Conservation (phyloP, 2,888 invertebrate species). For the Drosophila subsilvestris region DNA sequence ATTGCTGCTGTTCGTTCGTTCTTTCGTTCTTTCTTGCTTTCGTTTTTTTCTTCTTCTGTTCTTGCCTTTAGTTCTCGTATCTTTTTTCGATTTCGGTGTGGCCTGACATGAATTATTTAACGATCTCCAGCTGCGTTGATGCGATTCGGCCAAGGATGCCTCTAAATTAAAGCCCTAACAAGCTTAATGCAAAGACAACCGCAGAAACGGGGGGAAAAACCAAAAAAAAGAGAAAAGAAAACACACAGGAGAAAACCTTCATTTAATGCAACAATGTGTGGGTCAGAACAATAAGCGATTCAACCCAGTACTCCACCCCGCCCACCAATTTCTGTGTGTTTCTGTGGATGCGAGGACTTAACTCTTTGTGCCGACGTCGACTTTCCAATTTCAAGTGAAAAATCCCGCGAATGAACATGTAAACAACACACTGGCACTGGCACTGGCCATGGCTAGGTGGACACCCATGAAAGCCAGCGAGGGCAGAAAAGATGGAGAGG, state of each 20-base stretch:
- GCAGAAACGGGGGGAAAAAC: slow-evolving; percentile 35
- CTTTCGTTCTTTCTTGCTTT: slow-evolving; percentile 37
- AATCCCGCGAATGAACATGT: slow-evolving; percentile 79
- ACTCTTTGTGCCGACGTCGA: slow-evolving; percentile 70
- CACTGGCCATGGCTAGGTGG: slow-evolving; percentile 56
- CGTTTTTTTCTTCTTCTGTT: slow-evolving; percentile 3
- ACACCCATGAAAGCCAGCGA: slow-evolving; percentile 29
- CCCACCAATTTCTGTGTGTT: background rate
- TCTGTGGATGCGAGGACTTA: slow-evolving; percentile 62
- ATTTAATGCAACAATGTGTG: slow-evolving; percentile 69
- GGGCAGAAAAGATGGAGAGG: background rate
- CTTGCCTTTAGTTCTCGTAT: slow-evolving; percentile 16
- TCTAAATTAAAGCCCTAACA: slow-evolving; percentile 76
- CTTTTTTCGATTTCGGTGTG: slow-evolving; percentile 38
- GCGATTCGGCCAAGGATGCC: slow-evolving; percentile 71
- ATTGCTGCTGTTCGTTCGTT: slow-evolving; percentile 66
- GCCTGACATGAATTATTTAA: slow-evolving; percentile 80
- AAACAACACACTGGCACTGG: slow-evolving; percentile 66
- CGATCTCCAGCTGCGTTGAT: slow-evolving; percentile 79
- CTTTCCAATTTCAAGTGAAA: slow-evolving; percentile 80
- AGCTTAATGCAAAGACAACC: slow-evolving; percentile 71
- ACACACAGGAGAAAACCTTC: slow-evolving; percentile 60
- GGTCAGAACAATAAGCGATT: slow-evolving; percentile 28
- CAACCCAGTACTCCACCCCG: slow-evolving; percentile 7
- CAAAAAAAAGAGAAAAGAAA: slow-evolving; percentile 11